These are phyloP conservation scores for Macrophya annulata DNA, from an alignment of 2,888 invertebrate species.

Conservation along the genomic window DNA sequence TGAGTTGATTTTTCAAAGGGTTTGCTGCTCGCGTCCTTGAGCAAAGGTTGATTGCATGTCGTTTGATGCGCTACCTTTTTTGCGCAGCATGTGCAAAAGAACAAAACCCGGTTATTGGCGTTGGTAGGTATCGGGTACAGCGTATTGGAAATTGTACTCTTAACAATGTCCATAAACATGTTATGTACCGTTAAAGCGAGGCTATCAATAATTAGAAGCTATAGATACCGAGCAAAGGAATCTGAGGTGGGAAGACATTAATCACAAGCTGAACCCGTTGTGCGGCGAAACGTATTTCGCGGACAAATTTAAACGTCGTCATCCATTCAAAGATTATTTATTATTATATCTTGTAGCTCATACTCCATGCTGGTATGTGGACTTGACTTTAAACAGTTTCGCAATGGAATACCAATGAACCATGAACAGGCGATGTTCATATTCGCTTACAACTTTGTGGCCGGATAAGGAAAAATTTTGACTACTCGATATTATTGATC, in stretches of 20 bases:
- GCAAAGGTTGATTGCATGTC: slow-evolving; percentile 38
- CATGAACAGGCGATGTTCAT: neutral
- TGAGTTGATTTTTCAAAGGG: slow-evolving; percentile 43
- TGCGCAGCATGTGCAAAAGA: neutral
- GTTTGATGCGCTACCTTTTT: slow-evolving; percentile 21
- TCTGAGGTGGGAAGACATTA: slow-evolving; percentile 38
- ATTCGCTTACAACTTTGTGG: neutral
- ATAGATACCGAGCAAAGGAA: slow-evolving; percentile 14
- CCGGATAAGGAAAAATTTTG: neutral
- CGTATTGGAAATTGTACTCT: neutral
- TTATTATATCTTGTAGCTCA: slow-evolving; percentile 20
- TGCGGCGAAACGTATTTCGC: slow-evolving; percentile 33
- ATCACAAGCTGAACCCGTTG: slow-evolving; percentile 24
- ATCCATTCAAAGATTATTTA: slow-evolving; percentile 42
- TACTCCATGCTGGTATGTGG: slow-evolving; percentile 18
- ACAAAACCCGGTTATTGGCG: neutral
- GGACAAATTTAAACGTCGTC: slow-evolving; percentile 51
- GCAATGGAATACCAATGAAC: neutral
- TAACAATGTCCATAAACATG: neutral
- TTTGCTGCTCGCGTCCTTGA: slow-evolving; percentile 31
- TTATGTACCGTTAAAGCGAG: neutral
- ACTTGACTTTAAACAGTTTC: slow-evolving; percentile 17
- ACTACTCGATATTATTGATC: neutral
- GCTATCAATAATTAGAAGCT: slow-evolving; percentile 44
- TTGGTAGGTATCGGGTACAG: neutral